phyloP scores from a whole-genome alignment of 2,797 vertebrate species.

The Tadarida brasiliensis region DNA sequence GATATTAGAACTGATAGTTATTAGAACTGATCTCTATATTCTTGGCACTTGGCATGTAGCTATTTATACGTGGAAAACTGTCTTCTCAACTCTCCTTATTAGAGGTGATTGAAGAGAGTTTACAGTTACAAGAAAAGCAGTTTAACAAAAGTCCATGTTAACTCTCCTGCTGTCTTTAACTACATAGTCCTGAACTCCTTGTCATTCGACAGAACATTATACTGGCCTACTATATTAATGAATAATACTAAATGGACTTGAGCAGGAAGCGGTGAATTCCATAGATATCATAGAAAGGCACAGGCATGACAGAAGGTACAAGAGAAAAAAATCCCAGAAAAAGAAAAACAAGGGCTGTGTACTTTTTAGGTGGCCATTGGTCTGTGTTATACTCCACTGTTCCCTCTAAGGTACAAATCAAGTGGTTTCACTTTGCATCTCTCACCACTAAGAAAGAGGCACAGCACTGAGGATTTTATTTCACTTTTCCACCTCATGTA shows the following conservation, averaged over 20 bases:
- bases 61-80: neutral
- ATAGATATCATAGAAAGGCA: neutral
- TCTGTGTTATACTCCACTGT: neutral
- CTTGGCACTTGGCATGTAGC: neutral
- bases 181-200: neutral
- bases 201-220: neutral
- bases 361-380: neutral
- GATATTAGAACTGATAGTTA: neutral
- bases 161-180: neutral
- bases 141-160: neutral
- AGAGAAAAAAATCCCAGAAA: neutral
- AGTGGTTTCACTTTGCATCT: neutral
- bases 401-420: neutral
- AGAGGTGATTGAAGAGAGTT: neutral
- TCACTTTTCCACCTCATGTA: neutral
- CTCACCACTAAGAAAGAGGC: neutral
- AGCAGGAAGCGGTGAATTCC: neutral
- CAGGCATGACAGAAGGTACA: fast-evolving
- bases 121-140: neutral
- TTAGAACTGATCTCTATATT: neutral
- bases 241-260: neutral
- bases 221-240: neutral
- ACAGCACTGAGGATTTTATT: neutral
- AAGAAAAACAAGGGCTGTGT: neutral
- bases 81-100: neutral